Conservation (phyloP, 2,113 vertebrate genomes). For the Acanthochromis polyacanthus region DNA sequence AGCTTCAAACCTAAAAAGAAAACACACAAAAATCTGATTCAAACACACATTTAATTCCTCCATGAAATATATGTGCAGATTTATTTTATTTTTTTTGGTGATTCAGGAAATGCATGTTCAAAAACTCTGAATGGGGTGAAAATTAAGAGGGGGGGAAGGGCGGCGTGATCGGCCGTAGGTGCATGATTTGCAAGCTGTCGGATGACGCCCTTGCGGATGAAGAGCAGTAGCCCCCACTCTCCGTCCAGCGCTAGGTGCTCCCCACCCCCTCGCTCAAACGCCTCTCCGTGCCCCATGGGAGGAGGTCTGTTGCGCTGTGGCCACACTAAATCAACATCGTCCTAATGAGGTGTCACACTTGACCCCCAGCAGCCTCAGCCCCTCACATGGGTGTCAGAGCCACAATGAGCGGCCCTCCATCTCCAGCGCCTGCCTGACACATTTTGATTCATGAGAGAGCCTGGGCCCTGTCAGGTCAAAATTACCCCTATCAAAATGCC, state of each 20-base stretch:
- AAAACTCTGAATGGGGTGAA: conserved; percentile 7
- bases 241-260: conserved; percentile 72
- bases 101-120: conserved; percentile 49
- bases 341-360: conserved; percentile 93
- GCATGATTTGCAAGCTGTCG: conserved; percentile 81
- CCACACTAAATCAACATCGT: conserved; percentile 92
- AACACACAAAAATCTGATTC: conserved; percentile 7
- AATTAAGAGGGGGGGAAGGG: conserved; percentile 36
- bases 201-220: conserved; percentile 72
- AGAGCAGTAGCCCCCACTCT: conserved; percentile 78
- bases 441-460: conserved; percentile 93
- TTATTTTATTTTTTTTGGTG: background rate
- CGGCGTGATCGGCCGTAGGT: conserved; percentile 30
- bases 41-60: background rate
- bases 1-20: background rate
- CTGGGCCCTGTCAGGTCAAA: conserved; percentile 89
- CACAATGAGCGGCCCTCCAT: conserved; percentile 91
- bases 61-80: background rate
- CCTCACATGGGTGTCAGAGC: conserved; percentile 88
- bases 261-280: conserved; percentile 76
- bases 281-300: conserved; percentile 81
- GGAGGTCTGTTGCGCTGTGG: conserved; percentile 84
- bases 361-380: conserved; percentile 88
- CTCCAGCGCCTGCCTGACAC: conserved; percentile 90
- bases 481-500: conserved; percentile 90